These are phyloP conservation scores for Hemichromis elongatus DNA, from an alignment of 2,113 vertebrate genomes.

Conservation along the genomic window DNA sequence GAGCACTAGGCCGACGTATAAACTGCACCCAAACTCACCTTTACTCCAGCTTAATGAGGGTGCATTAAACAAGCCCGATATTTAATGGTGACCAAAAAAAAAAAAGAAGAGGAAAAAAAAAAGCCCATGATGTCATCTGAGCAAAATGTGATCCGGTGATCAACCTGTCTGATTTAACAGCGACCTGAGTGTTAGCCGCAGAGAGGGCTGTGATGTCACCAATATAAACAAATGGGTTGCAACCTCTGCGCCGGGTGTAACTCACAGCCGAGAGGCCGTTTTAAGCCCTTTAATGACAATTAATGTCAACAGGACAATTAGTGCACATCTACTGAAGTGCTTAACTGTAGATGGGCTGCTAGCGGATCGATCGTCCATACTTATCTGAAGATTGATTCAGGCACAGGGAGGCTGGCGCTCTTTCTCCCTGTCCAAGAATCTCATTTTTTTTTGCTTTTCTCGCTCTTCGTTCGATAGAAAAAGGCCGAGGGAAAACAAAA, in stretches of 20 bases:
- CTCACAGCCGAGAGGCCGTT: conserved; percentile 50
- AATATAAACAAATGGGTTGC: conserved; percentile 69
- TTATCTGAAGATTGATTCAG: conserved; percentile 73
- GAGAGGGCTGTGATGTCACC: conserved; percentile 47
- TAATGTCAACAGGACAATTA: conserved; percentile 78
- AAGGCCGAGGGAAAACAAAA: background rate
- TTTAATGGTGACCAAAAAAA: conserved; percentile 29
- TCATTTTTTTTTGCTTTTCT: background rate
- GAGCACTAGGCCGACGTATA: conserved; percentile 5
- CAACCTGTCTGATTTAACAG: conserved; percentile 38
- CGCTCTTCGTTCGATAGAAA: background rate
- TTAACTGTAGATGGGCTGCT: conserved; percentile 56
- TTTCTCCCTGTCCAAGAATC: conserved; percentile 9
- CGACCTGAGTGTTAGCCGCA: background rate
- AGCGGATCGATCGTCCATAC: conserved; percentile 67
- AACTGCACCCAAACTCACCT: background rate
- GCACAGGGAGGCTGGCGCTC: conserved; percentile 14
- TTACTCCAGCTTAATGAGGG: background rate
- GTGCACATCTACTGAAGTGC: conserved; percentile 65
- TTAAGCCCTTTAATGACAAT: conserved; percentile 74
- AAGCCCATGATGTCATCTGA: conserved; percentile 48
- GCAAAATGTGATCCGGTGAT: background rate
- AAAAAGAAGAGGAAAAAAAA: background rate
- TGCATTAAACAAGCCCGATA: background rate
- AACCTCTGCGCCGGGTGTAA: conserved; percentile 40